Percentiles rank a stretch among this genome's conserved stretches.
Conservation (phyloP, 2,797 vertebrate genomes). For the Sphenodon punctatus region DNA sequence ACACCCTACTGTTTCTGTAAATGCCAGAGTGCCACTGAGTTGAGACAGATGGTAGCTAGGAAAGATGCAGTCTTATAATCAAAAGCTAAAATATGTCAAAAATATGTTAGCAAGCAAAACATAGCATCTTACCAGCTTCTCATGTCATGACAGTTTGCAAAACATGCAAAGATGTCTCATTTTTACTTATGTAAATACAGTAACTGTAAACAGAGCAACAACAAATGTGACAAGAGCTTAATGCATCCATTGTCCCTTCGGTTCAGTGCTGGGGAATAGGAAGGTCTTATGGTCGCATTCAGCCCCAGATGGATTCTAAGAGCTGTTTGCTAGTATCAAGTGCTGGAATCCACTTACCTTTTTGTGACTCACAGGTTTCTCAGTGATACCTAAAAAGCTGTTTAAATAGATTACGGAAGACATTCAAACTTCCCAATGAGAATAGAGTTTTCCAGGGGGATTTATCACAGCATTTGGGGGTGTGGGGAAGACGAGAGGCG, state of each 20-base stretch:
- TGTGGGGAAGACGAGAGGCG: conserved; percentile 43
- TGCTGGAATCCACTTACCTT: conserved; percentile 64
- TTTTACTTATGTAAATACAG: conserved; percentile 75
- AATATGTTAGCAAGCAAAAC: conserved; percentile 83
- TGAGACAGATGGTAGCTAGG: conserved; percentile 83
- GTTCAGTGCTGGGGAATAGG: background rate
- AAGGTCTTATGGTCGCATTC: background rate
- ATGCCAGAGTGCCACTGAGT: conserved; percentile 74
- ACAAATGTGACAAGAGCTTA: conserved; percentile 24
- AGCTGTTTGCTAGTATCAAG: conserved; percentile 40
- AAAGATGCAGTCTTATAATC: conserved; percentile 81
- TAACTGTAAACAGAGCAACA: conserved; percentile 61
- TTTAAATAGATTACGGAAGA: conserved; percentile 71
- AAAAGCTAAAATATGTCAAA: conserved; percentile 83
- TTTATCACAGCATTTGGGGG: conserved; percentile 49
- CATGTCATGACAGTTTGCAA: conserved; percentile 82
- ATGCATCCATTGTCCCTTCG: conserved; percentile 17
- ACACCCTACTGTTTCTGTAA: conserved; percentile 80
- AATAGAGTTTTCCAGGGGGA: conserved; percentile 53
- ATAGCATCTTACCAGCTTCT: conserved; percentile 73
- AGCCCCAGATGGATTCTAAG: conserved; percentile 47
- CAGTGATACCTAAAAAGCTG: conserved; percentile 65
- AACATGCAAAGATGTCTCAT: conserved; percentile 74
- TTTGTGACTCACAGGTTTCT: conserved; percentile 59
- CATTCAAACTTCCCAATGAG: conserved; percentile 68